These are phyloP conservation scores for Zonitis immaculata DNA, from an alignment of 2,888 invertebrate species.

Conservation along the genomic window DNA sequence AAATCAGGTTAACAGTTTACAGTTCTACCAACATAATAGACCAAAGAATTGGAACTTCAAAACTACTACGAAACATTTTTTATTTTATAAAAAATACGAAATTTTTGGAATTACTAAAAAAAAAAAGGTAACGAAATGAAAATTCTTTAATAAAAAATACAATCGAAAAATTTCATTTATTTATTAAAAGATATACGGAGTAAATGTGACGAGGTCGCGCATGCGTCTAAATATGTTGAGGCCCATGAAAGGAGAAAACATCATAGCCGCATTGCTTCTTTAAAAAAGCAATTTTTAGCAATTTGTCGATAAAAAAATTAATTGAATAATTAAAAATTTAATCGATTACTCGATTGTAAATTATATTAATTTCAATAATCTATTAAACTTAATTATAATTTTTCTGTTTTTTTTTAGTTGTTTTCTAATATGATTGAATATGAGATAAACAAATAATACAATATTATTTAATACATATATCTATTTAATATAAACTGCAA, in stretches of 20 bases:
- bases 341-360: no score
- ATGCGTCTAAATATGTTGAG: conserved; percentile 34
- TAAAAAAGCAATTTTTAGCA: neutral
- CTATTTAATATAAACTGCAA: no score
- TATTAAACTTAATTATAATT: no score
- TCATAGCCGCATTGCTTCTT: conserved; percentile 24
- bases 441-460: no score
- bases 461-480: no score
- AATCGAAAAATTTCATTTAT: conserved; percentile 1
- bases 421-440: no score
- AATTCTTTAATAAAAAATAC: neutral
- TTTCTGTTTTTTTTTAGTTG: no score
- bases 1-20: neutral
- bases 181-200: conserved; percentile 23
- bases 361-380: no score
- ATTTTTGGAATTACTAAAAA: neutral
- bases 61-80: neutral
- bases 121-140: neutral
- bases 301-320: neutral
- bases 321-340: neutral
- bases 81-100: neutral
- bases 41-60: neutral
- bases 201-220: conserved; percentile 44
- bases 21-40: neutral
- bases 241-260: conserved; percentile 45